phyloP scores from a whole-genome alignment of 2,888 invertebrate genomes.

The Microctonus brassicae region DNA sequence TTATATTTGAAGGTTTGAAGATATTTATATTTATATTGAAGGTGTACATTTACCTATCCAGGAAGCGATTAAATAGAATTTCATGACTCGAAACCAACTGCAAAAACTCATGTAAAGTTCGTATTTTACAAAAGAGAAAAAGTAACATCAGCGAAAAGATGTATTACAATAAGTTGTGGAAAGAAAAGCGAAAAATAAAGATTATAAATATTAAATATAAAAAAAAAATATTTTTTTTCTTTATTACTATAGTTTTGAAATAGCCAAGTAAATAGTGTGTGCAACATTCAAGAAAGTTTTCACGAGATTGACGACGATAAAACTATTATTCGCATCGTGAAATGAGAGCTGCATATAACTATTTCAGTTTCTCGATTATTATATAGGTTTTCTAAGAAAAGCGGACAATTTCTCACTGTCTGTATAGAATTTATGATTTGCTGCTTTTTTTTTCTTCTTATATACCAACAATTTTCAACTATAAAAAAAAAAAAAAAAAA shows the following conservation, averaged over 20 bases:
- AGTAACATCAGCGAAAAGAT: neutral
- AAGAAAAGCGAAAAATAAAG: neutral
- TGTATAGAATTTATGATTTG: neutral
- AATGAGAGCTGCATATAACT: neutral
- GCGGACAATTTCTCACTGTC: neutral
- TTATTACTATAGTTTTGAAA: neutral
- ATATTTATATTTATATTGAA: neutral
- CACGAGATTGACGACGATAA: conserved; percentile 1
- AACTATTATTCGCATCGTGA: neutral
- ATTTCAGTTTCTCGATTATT: conserved; percentile 2
- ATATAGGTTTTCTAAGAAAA: neutral
- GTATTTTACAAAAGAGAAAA: neutral
- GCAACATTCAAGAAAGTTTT: conserved; percentile 1
- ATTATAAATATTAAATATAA: neutral
- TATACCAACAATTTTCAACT: too few species aligned
- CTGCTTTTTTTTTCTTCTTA: neutral
- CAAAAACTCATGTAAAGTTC: too few species aligned
- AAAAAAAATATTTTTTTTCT: neutral
- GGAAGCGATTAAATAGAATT: conserved; percentile 1
- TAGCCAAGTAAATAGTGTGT: neutral
- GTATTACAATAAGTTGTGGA: too few species aligned
- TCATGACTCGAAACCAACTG: neutral
- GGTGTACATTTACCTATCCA: neutral
- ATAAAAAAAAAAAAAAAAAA: neutral
- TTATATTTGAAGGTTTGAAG: neutral